Evolutionary conservation across 1,140 invertebrate genomes (phyloP), one percentile per base, ranked within the genome.

Genomic region (Halotydeus destructor): DNA sequence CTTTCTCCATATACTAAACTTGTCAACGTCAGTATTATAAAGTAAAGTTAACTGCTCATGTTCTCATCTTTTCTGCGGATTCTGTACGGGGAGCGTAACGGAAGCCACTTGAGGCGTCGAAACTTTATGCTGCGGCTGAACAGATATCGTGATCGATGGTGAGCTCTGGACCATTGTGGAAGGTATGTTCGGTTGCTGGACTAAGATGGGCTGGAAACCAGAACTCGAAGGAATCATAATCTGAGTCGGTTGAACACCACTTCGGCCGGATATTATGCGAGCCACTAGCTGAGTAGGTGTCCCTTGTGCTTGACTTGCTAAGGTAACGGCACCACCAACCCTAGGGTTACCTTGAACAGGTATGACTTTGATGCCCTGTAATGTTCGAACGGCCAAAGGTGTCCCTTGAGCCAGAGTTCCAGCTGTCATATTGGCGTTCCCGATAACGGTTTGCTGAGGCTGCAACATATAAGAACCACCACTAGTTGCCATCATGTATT

Each of bases 401-500:
- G 28, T 9, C 14, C 28, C 28, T 35, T n/a, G 9, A 8, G 33
- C 16, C 6, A 8, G 8, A 14, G 33, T 35, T 35, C n/a, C 33
- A 12, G 6, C 33, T 8, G 33, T 35, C n/a, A 19, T 35, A 1
- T n/a, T n/a, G n/a, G n/a, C n/a, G n/a, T n/a, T n/a, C n/a, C n/a
- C n/a, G n/a, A n/a, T n/a, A n/a, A n/a, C 14, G 28, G 28, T 30
- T 14, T n/a, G 9, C 28, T 38, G n/a, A 16, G 37, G 37, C 37
- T 38, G 37, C 5, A 38, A 21, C 5, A 38, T 24, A 38, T 33
- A 8, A 5, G 11, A 32, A 4, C 28, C 39, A 25, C 39, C 28
- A 8, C 5, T 18, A 14, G 39, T 22, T 41, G 39, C 39, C 39
- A 41, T 41, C 39, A 41, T 41, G 19, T 41, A 41, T 11, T 25